These are phyloP conservation scores for Mycteria americana DNA, from an alignment of 2,797 vertebrate genomes.

Conservation along the genomic window DNA sequence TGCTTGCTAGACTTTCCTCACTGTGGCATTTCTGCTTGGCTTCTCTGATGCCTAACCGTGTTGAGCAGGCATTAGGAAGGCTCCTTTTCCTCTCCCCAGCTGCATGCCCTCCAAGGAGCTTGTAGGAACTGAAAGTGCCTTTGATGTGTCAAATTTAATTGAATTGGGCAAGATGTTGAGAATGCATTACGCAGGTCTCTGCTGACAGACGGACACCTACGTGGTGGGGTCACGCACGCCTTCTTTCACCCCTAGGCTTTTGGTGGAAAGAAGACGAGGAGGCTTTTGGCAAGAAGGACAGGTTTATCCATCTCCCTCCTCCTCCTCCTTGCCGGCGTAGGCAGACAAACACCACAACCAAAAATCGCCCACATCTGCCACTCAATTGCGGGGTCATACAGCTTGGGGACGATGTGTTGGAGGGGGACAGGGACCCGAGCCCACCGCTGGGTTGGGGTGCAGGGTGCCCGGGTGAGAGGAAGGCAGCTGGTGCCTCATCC, in stretches of 20 bases:
- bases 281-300: neutral
- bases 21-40: neutral
- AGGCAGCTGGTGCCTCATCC: neutral
- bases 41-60: neutral
- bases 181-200: neutral
- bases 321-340: rapidly evolving
- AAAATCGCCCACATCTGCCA: rapidly evolving
- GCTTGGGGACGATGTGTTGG: neutral
- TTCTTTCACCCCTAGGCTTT: neutral
- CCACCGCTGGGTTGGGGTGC: neutral
- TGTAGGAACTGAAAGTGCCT: neutral
- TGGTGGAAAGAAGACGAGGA: neutral
- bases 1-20: neutral
- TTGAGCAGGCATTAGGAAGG: neutral
- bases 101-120: neutral
- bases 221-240: neutral
- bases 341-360: neutral
- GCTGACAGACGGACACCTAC: conserved; percentile 24
- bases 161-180: neutral
- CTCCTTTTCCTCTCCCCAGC: neutral
- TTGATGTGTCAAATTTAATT: neutral
- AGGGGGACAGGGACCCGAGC: neutral
- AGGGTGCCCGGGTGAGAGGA: neutral
- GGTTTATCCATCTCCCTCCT: neutral
- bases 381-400: rapidly evolving